Evolutionary conservation across 2,797 vertebrate species (phyloP).

Genomic region (Acanthurus lineatus): DNA sequence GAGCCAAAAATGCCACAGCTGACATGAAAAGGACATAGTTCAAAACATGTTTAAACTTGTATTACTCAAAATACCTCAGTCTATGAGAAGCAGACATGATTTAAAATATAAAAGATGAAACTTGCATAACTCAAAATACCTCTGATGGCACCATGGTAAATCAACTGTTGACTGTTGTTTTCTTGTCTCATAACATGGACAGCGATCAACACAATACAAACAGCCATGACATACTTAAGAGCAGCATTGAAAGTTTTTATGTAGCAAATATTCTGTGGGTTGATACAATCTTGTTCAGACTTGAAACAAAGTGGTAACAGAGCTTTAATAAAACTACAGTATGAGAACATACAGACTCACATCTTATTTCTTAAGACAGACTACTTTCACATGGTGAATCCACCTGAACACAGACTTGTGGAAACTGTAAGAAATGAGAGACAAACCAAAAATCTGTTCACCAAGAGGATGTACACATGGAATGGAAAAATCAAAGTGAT

Average conservation of each 20-base stretch:
- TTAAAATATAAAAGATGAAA: slow-evolving; percentile 53
- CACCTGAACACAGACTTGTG: slow-evolving; percentile 59
- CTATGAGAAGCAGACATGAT: slow-evolving; percentile 40
- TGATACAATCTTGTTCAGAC: slow-evolving; percentile 70
- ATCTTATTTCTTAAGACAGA: slow-evolving; percentile 71
- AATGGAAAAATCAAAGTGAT: slow-evolving; percentile 67
- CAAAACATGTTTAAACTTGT: slow-evolving; percentile 59
- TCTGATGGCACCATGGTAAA: slow-evolving; percentile 65
- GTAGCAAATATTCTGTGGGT: slow-evolving; percentile 59
- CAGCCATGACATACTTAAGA: slow-evolving; percentile 59
- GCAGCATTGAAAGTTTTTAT: slow-evolving; percentile 70
- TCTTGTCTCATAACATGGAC: slow-evolving; percentile 57
- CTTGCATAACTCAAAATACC: slow-evolving; percentile 66
- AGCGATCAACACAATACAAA: slow-evolving; percentile 52
- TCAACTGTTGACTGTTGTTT: slow-evolving; percentile 51
- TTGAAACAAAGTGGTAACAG: slow-evolving; percentile 63
- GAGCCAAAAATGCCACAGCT: slow-evolving; percentile 68
- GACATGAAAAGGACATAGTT: slow-evolving; percentile 55
- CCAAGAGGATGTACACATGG: slow-evolving; percentile 54
- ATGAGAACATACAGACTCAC: slow-evolving; percentile 74
- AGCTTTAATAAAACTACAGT: slow-evolving; percentile 64
- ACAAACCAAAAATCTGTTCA: slow-evolving; percentile 57
- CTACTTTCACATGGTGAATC: slow-evolving; percentile 71
- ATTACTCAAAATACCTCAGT: slow-evolving; percentile 53
- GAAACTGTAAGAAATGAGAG: slow-evolving; percentile 48